A percentile compares a stretch with the other conserved stretches of the same genome.
phyloP scores from a whole-genome alignment of 2,113 vertebrate species.

The Taxidea taxus region DNA sequence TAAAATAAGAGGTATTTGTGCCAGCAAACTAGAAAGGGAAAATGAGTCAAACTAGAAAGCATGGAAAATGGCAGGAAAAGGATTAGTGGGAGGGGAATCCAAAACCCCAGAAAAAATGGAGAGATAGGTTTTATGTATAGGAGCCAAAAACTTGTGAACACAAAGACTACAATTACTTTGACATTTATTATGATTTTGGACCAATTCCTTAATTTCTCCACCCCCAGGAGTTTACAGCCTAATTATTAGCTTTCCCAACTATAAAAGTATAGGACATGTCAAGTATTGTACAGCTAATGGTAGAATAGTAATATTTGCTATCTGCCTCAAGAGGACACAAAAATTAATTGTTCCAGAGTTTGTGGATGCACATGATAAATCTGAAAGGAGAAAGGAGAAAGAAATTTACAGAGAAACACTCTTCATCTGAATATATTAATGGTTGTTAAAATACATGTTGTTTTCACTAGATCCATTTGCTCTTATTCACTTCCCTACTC shows the following conservation, averaged over 20 bases:
- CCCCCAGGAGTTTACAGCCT: slow-evolving; percentile 16
- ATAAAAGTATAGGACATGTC: slow-evolving; percentile 15
- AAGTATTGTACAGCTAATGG: not conserved
- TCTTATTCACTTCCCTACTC: not conserved
- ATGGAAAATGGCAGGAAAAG: not conserved
- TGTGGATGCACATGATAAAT: not conserved
- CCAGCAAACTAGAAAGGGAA: not conserved
- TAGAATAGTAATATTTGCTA: slow-evolving; percentile 31
- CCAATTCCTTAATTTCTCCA: slow-evolving; percentile 47
- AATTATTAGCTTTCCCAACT: slow-evolving; percentile 58
- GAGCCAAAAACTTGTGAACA: slow-evolving; percentile 26
- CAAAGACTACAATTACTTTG: slow-evolving; percentile 51
- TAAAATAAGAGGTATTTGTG: slow-evolving; percentile 29
- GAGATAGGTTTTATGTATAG: not conserved
- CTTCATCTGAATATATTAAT: not conserved
- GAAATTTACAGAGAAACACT: not conserved
- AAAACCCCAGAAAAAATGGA: not conserved
- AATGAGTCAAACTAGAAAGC: not conserved
- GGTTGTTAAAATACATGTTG: not conserved
- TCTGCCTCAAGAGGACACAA: not conserved
- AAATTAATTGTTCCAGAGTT: not conserved
- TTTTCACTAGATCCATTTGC: not conserved
- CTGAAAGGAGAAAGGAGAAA: not conserved
- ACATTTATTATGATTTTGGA: slow-evolving; percentile 48
- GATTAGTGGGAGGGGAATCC: not conserved